Evolutionary conservation across 1,140 invertebrate genomes (phyloP).

Genomic region (Parapsyche elsis): DNA sequence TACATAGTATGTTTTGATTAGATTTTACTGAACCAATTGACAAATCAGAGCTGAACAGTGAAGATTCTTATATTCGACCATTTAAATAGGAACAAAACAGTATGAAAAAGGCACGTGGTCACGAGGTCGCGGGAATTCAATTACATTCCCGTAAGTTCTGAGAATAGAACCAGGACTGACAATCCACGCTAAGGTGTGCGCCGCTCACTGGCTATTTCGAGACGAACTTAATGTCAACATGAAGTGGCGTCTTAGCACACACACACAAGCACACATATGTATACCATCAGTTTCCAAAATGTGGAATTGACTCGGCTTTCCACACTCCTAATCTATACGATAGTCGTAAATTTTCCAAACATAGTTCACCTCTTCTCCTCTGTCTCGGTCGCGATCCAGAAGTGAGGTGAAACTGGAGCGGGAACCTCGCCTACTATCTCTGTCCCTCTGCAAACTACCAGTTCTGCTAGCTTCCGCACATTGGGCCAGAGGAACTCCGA

Average conservation of each 20-base stretch:
- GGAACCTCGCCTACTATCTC: constrained; percentile 74
- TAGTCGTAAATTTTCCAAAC: not conserved
- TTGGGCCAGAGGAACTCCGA: constrained; percentile 83
- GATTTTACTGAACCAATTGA: too few relatives aligned
- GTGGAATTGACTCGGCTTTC: not conserved
- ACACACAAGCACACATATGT: not conserved
- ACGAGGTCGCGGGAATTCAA: constrained; percentile 46
- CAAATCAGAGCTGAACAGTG: too few relatives aligned
- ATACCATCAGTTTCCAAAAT: not conserved
- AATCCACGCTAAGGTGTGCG: constrained; percentile 44
- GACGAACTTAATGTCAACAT: constrained; percentile 44
- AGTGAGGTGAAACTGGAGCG: constrained; percentile 77
- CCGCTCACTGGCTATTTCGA: constrained; percentile 29
- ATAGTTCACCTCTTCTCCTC: constrained; percentile 72
- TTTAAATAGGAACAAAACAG: not conserved
- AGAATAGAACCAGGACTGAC: constrained; percentile 42
- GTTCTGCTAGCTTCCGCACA: constrained; percentile 82
- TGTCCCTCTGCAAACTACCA: constrained; percentile 66
- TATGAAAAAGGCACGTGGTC: constrained; percentile 40
- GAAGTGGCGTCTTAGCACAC: constrained; percentile 33
- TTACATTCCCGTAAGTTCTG: constrained; percentile 44
- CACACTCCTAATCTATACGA: not conserved
- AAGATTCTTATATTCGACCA: too few relatives aligned
- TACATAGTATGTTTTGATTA: too few relatives aligned
- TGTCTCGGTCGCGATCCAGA: constrained; percentile 71